Percentiles rank a stretch among this genome's conserved stretches.
These are phyloP conservation scores for Hesperophylax magnus DNA, from an alignment of 1,140 invertebrate genomes.

Conservation along the genomic window DNA sequence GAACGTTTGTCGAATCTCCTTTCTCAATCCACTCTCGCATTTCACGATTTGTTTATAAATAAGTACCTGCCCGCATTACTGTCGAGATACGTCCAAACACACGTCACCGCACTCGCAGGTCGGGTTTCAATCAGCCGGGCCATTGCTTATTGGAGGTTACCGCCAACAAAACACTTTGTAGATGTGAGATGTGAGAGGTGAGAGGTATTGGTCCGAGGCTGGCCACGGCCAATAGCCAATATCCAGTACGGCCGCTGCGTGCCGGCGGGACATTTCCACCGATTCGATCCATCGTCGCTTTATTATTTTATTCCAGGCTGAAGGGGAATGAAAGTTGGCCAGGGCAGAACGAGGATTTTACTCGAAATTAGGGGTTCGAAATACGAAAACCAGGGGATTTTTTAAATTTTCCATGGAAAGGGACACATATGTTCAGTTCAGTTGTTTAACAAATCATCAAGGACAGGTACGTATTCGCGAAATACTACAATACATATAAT, in stretches of 20 bases:
- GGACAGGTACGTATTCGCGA: too few species aligned
- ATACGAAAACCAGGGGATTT: too few species aligned
- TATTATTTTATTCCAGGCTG: constrained; percentile 33
- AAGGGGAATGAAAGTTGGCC: neutral
- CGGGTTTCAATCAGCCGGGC: constrained; percentile 17
- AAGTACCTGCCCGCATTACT: too few species aligned
- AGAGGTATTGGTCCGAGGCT: neutral
- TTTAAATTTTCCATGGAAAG: too few species aligned
- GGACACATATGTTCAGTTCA: too few species aligned
- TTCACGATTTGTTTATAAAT: too few species aligned
- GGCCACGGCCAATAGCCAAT: neutral
- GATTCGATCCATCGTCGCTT: constrained; percentile 43
- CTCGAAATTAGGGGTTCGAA: too few species aligned
- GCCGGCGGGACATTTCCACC: constrained; percentile 44
- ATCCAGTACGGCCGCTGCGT: constrained; percentile 30
- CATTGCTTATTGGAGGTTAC: constrained; percentile 17
- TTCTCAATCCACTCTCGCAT: too few species aligned
- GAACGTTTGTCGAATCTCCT: too few species aligned
- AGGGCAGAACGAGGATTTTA: neutral
- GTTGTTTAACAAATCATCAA: too few species aligned
- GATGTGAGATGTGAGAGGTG: neutral
- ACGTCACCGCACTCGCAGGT: neutral
- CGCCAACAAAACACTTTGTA: constrained; percentile 28
- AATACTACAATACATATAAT: too few species aligned
- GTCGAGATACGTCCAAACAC: neutral